phyloP scores from a whole-genome alignment of 2,797 vertebrate genomes.

The Neosalanx taihuensis region DNA sequence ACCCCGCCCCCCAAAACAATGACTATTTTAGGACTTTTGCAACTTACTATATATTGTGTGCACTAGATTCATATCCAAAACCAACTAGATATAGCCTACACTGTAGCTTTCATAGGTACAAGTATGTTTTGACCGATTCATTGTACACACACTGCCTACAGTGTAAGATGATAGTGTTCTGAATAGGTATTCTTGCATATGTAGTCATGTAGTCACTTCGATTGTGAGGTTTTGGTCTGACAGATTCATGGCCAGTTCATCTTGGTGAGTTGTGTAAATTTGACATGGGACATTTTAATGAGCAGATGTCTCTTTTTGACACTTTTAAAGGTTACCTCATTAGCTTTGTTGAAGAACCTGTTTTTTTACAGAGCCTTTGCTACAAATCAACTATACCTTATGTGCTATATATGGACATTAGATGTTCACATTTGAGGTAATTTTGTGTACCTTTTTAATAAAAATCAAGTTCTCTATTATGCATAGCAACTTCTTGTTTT shows the following conservation, averaged over 20 bases:
- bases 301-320: too few relatives aligned
- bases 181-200: too few relatives aligned
- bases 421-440: neutral
- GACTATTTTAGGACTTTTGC: neutral
- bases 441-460: slow-evolving; percentile 1
- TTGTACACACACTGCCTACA: too few relatives aligned
- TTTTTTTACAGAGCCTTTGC: neutral
- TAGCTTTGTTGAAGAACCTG: neutral
- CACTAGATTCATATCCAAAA: too few relatives aligned
- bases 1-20: neutral
- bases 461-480: neutral
- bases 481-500: neutral
- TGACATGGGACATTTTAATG: neutral
- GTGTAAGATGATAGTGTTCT: too few relatives aligned
- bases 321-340: neutral
- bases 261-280: neutral
- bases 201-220: too few relatives aligned
- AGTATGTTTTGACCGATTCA: too few relatives aligned
- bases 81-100: too few relatives aligned
- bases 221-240: too few relatives aligned
- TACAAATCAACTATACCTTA: neutral
- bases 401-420: neutral
- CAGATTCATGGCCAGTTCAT: neutral
- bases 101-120: too few relatives aligned
- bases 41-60: neutral